phyloP scores from a whole-genome alignment of 2,797 vertebrate species.

The Sebastes cheni region DNA sequence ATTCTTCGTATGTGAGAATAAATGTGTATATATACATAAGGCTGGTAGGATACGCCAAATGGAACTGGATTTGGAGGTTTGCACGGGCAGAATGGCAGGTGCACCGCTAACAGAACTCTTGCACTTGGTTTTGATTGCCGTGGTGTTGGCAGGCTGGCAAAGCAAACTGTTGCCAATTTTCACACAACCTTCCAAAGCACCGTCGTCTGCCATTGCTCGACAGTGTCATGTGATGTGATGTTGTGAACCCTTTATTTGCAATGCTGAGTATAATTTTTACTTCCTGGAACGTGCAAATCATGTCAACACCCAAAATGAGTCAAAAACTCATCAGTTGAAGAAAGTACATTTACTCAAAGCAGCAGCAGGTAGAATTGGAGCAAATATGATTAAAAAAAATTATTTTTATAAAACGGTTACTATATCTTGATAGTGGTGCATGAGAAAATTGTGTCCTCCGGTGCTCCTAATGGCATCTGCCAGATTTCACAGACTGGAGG shows the following conservation, averaged over 20 bases:
- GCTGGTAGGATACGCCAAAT: not conserved
- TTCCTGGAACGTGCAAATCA: not conserved
- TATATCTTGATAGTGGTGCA: too few species aligned
- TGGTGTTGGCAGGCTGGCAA: not conserved
- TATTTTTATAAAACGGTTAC: too few species aligned
- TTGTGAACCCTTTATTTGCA: not conserved
- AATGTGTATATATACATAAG: not conserved
- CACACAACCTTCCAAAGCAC: not conserved
- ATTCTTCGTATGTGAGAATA: constrained; percentile 5
- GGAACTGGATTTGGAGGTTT: not conserved
- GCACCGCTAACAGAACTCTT: not conserved
- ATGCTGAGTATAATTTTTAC: not conserved
- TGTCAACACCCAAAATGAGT: not conserved
- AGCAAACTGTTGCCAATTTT: not conserved
- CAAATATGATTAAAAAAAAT: too few species aligned
- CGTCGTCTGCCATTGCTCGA: not conserved
- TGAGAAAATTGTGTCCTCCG: too few species aligned
- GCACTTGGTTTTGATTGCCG: not conserved
- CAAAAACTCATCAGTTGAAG: not conserved
- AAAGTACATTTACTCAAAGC: not conserved
- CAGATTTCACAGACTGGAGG: too few species aligned
- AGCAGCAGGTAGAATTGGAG: too few species aligned
- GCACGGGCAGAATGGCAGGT: not conserved
- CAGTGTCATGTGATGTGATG: not conserved
- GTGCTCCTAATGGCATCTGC: too few species aligned